Evolutionary conservation across 1,140 invertebrate genomes (phyloP).

Genomic region (Drosophila lacertosa): DNA sequence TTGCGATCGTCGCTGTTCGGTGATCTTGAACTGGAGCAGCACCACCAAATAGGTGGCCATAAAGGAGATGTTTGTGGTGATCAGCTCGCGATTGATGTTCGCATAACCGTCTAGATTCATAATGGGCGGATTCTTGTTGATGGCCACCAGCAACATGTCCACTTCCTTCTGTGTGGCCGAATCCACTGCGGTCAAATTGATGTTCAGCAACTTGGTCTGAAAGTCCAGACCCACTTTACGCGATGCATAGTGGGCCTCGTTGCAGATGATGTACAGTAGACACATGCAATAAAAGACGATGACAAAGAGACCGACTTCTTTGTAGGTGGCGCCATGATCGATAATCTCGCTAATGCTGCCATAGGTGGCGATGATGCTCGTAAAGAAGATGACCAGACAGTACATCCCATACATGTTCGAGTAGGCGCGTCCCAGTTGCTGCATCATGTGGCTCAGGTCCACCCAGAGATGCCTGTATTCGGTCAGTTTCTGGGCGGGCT

Average conservation of each 20-base stretch:
- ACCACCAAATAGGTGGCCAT: slow-evolving; percentile 89
- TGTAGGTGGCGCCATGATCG: slow-evolving; percentile 88
- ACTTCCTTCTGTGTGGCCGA: slow-evolving; percentile 87
- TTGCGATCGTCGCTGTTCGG: slow-evolving; percentile 69
- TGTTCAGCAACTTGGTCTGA: slow-evolving; percentile 87
- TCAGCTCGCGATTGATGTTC: slow-evolving; percentile 88
- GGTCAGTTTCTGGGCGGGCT: slow-evolving; percentile 86
- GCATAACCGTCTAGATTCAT: slow-evolving; percentile 89
- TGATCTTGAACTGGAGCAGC: slow-evolving; percentile 88
- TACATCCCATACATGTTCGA: slow-evolving; percentile 90
- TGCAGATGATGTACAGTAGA: slow-evolving; percentile 88
- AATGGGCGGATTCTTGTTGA: slow-evolving; percentile 88
- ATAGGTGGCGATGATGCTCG: slow-evolving; percentile 88
- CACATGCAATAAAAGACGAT: slow-evolving; percentile 88
- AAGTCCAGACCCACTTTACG: slow-evolving; percentile 88
- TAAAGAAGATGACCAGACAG: slow-evolving; percentile 88
- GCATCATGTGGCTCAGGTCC: slow-evolving; percentile 89
- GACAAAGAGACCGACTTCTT: slow-evolving; percentile 88
- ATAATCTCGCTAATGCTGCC: slow-evolving; percentile 88
- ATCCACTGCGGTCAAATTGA: slow-evolving; percentile 87
- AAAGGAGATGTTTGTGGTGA: slow-evolving; percentile 87
- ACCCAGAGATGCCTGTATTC: slow-evolving; percentile 88
- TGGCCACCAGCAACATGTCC: slow-evolving; percentile 89
- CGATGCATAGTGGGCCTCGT: slow-evolving; percentile 88
- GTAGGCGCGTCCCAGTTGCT: slow-evolving; percentile 88